These are phyloP conservation scores for Eledone cirrhosa DNA, from an alignment of 2,888 invertebrate species.

Conservation along the genomic window DNA sequence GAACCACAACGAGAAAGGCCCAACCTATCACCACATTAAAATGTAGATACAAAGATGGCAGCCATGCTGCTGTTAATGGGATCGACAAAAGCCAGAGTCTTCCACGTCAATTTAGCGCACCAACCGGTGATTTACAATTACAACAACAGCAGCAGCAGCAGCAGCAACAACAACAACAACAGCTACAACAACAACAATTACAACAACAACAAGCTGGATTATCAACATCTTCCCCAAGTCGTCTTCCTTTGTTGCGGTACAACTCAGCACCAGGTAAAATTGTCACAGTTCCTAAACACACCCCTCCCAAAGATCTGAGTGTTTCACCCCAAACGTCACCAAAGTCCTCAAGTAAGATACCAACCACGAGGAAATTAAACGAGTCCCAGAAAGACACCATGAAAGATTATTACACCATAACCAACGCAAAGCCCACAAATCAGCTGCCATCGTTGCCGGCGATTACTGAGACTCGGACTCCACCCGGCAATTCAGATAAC, in stretches of 20 bases:
- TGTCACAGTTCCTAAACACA: slow-evolving; percentile 54
- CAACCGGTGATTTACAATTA: background rate
- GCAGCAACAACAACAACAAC: slow-evolving; percentile 9
- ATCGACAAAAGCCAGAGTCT: slow-evolving; percentile 41
- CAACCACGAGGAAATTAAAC: background rate
- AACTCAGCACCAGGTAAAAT: slow-evolving; percentile 58
- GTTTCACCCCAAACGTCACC: slow-evolving; percentile 31
- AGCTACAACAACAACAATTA: background rate
- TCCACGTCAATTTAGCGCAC: slow-evolving; percentile 40
- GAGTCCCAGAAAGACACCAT: background rate
- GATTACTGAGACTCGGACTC: slow-evolving; percentile 44
- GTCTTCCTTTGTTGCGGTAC: slow-evolving; percentile 47
- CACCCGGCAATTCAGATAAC: slow-evolving; percentile 42
- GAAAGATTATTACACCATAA: slow-evolving; percentile 16
- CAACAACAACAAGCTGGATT: slow-evolving; percentile 39
- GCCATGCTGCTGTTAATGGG: slow-evolving; percentile 29
- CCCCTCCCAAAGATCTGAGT: slow-evolving; percentile 36
- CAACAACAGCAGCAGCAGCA: background rate
- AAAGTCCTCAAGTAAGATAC: slow-evolving; percentile 22
- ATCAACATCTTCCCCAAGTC: slow-evolving; percentile 37
- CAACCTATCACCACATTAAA: slow-evolving; percentile 59
- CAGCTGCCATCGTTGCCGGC: slow-evolving; percentile 41
- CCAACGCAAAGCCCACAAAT: slow-evolving; percentile 30
- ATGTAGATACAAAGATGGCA: slow-evolving; percentile 32
- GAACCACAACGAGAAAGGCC: slow-evolving; percentile 47